These are phyloP conservation scores for Eclectus roratus DNA, from an alignment of 2,113 vertebrate species.

Conservation along the genomic window DNA sequence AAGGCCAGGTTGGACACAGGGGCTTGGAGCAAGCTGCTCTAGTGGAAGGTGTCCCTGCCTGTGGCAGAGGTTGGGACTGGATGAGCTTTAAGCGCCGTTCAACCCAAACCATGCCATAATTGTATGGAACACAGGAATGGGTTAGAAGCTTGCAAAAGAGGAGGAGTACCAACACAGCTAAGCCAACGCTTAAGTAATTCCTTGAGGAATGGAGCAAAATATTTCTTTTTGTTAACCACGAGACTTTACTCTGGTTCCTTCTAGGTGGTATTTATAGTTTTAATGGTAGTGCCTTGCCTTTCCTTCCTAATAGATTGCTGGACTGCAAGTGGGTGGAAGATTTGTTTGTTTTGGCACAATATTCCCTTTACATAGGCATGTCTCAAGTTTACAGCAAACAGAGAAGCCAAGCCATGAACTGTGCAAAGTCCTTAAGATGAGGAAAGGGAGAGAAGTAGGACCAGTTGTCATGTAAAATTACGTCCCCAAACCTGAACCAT, in stretches of 20 bases:
- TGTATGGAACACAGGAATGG: neutral
- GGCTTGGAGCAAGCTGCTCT: fast-evolving
- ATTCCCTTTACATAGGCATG: neutral
- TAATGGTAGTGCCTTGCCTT: neutral
- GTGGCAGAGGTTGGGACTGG: neutral
- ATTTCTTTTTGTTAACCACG: neutral
- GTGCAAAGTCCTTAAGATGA: neutral
- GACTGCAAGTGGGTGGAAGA: neutral
- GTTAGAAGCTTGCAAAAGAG: neutral
- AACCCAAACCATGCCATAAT: neutral
- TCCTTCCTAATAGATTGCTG: neutral
- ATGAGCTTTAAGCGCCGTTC: neutral
- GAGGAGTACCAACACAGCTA: neutral
- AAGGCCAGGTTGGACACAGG: fast-evolving
- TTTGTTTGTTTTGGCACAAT: conserved; percentile 33
- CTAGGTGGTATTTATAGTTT: neutral
- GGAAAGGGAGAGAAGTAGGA: neutral
- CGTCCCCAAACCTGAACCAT: fast-evolving
- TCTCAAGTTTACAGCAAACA: conserved; percentile 11
- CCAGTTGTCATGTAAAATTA: neutral
- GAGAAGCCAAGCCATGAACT: neutral
- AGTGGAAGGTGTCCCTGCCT: neutral
- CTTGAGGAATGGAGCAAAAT: neutral
- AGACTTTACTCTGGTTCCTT: neutral
- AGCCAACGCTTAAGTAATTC: neutral